phyloP scores from a whole-genome alignment of 2,888 invertebrate species.

The Sylvicola fuscatus region DNA sequence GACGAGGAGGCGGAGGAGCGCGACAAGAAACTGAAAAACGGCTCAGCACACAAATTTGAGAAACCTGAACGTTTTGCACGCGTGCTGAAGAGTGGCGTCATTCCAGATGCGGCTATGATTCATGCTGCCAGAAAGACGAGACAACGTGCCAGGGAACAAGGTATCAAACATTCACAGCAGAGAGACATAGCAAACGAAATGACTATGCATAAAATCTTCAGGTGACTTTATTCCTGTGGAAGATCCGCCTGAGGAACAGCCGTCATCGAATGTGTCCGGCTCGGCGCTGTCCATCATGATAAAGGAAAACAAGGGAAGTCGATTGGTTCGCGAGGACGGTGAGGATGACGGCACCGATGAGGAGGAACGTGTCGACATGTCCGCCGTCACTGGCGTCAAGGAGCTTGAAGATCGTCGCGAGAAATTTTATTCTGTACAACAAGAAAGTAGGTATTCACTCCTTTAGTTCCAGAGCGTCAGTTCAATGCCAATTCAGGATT shows the following conservation, averaged over 20 bases:
- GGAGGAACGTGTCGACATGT: constrained; percentile 68
- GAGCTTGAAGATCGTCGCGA: constrained; percentile 58
- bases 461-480: too few species aligned
- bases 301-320: constrained; percentile 23
- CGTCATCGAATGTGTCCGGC: constrained; percentile 7
- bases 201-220: constrained; percentile 4
- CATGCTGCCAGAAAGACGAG: constrained; percentile 90
- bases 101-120: constrained; percentile 95
- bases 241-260: constrained; percentile 24
- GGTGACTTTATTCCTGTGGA: constrained; percentile 36
- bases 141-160: constrained; percentile 79
- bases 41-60: constrained; percentile 30
- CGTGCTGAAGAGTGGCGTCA: constrained; percentile 69
- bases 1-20: constrained; percentile 35
- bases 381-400: constrained; percentile 55
- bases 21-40: constrained; percentile 18
- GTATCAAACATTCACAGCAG: too few species aligned
- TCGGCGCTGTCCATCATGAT: not conserved
- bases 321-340: constrained; percentile 64
- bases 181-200: not conserved
- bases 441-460: too few species aligned
- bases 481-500: too few species aligned
- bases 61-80: constrained; percentile 54
- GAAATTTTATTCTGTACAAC: constrained; percentile 55
- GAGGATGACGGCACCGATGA: constrained; percentile 60